Percentiles rank a stretch among this genome's conserved stretches.
Conservation (phyloP, 2,113 vertebrate species). For the Anolis carolinensis region DNA sequence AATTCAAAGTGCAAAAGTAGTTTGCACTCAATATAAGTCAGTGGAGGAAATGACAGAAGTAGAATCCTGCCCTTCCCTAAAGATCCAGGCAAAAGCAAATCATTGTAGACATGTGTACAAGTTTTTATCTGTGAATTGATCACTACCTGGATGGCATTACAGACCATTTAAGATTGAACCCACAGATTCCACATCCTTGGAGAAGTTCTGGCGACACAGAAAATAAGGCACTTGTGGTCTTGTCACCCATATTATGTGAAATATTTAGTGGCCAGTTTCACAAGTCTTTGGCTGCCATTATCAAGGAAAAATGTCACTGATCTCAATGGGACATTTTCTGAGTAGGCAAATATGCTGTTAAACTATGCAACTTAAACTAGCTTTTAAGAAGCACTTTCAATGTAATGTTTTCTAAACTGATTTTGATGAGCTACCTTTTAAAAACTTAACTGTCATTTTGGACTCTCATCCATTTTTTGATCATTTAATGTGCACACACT, state of each 20-base stretch:
- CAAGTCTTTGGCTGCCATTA: background rate
- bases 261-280: background rate
- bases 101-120: too few species aligned
- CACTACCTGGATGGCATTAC: background rate
- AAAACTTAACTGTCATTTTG: background rate
- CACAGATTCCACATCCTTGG: background rate
- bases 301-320: background rate
- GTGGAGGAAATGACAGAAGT: too few species aligned
- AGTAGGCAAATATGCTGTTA: background rate
- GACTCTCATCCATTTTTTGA: background rate
- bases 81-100: too few species aligned
- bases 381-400: background rate
- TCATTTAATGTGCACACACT: background rate
- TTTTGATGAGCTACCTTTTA: background rate
- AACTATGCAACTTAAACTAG: background rate
- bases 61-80: too few species aligned
- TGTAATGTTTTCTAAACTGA: background rate
- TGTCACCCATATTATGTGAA: background rate
- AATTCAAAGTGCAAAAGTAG: too few species aligned
- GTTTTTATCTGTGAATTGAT: too few species aligned
- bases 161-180: background rate
- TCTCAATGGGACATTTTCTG: background rate
- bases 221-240: background rate
- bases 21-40: too few species aligned
- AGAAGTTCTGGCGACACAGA: background rate